Evolutionary conservation across 1,140 invertebrate genomes (phyloP), one percentile per base, ranked within the genome.

Genomic region (Tigriopus japonicus): DNA sequence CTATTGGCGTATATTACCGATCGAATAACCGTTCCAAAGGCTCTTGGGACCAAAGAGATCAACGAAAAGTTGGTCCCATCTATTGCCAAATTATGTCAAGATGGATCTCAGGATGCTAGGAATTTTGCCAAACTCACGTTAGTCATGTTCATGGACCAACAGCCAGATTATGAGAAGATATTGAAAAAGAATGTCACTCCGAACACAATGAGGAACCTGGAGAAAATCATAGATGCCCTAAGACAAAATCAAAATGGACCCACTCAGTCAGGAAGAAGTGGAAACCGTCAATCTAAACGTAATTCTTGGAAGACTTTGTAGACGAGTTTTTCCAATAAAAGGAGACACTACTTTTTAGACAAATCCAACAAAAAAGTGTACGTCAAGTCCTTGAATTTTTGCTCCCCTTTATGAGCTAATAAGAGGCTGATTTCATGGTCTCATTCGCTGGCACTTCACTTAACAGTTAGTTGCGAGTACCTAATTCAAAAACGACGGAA

Each of bases 31-130:
- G 73, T 83, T 0, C 79, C 84, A 35, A 77, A 81, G 61, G 74
- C 81, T 5, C 79, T 94, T 64, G 78, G 78, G 53, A 78, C 82
- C 0, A 77, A 80, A 63, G 90, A 95, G 62, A 77, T 82, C 0
- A 80, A 83, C 21, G 86, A 91, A 63, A 81, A 83, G 65, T 74
- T 94, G 42, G 71, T 97, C 40, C 76, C 81, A 19, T 80, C 83
- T 0, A 81, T 82, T 2, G 85, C 88, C 0, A 85, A 86, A 66
- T 79, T 92, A 62, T 71, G 91, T 0, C 81, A 81, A 7, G 92
- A 96, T 70, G 85, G 86, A 13, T 87, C 83, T 69, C 76, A 87
- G 17, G 86, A 91, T 63, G 86, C 89, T 0, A 81, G 92, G 76
- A 83, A 72, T 60, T 52, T 35, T 40, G 53, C 59, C 13, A 56